Percentiles rank a stretch among this genome's conserved stretches.
These are phyloP conservation scores for Gymnocephalus cernua DNA, from an alignment of 2,113 vertebrate species.

Conservation along the genomic window DNA sequence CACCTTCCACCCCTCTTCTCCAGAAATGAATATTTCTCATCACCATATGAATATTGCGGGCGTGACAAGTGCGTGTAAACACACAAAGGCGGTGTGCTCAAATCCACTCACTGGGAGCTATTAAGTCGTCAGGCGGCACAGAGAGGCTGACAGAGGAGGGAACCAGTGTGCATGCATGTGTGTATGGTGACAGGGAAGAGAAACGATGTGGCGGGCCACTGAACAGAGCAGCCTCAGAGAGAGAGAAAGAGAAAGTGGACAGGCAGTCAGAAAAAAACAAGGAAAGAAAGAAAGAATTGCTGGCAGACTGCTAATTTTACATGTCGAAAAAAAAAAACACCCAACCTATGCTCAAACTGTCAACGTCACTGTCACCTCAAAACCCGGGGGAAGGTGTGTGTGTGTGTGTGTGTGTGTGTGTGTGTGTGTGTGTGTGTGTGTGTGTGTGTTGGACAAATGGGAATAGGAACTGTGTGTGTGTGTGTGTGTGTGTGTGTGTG, in stretches of 20 bases:
- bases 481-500: neutral
- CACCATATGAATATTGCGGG: slow-evolving; percentile 99
- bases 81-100: slow-evolving; percentile 98
- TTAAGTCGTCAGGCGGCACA: slow-evolving; percentile 96
- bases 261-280: slow-evolving; percentile 52
- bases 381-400: slow-evolving; percentile 77
- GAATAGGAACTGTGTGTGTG: neutral
- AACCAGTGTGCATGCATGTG: slow-evolving; percentile 75
- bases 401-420: slow-evolving; percentile 31
- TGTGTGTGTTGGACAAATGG: too few species aligned
- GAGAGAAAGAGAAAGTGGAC: slow-evolving; percentile 56
- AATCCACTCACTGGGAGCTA: slow-evolving; percentile 99
- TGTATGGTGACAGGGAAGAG: slow-evolving; percentile 91
- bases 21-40: slow-evolving; percentile 98
- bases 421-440: slow-evolving; percentile 18
- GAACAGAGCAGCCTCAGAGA: slow-evolving; percentile 46
- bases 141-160: slow-evolving; percentile 89
- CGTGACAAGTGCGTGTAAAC: slow-evolving; percentile 98
- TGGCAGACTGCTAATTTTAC: slow-evolving; percentile 99
- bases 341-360: slow-evolving; percentile 93
- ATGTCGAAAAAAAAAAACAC: slow-evolving; percentile 90
- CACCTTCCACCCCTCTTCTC: slow-evolving; percentile 68
- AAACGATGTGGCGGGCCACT: slow-evolving; percentile 60
- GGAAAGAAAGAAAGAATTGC: slow-evolving; percentile 86
- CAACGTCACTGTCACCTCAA: slow-evolving; percentile 94